A percentile compares a stretch with the other conserved stretches of the same genome.
Evolutionary conservation across 2,888 invertebrate genomes (phyloP).

Genomic region (Ecdyonurus torrentis): DNA sequence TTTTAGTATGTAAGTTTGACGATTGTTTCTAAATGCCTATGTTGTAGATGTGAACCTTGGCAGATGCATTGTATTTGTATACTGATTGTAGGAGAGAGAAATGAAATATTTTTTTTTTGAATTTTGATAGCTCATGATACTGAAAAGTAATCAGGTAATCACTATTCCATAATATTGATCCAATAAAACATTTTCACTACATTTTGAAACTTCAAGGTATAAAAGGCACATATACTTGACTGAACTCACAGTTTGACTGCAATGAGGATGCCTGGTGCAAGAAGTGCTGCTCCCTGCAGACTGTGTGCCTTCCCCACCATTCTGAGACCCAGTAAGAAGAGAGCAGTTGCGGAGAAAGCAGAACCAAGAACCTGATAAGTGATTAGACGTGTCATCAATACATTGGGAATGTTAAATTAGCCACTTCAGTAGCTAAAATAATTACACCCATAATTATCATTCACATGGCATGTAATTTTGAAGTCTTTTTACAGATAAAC

Average conservation of each 20-base stretch:
- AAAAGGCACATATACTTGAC: background rate
- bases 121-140: background rate
- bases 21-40: no score
- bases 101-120: no score
- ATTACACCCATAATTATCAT: no score
- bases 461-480: no score
- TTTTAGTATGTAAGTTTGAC: no score
- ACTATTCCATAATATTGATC: background rate
- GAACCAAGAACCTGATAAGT: conserved; percentile 64
- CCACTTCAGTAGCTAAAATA: no score
- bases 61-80: no score
- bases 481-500: no score
- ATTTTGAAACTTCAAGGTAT: background rate
- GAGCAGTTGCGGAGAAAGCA: conserved; percentile 80
- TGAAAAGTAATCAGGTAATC: background rate
- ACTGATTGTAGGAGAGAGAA: no score
- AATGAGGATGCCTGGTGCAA: conserved; percentile 74
- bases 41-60: no score
- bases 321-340: conserved; percentile 76
- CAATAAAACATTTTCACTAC: background rate
- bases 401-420: no score
- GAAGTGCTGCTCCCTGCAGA: conserved; percentile 56
- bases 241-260: conserved; percentile 67
- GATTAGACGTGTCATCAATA: no score
- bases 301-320: conserved; percentile 83